These are phyloP conservation scores for crab-eating macaque (Macaca fascicularis) DNA, from an alignment of 2,113 vertebrate species.

Conservation along the genomic window DNA sequence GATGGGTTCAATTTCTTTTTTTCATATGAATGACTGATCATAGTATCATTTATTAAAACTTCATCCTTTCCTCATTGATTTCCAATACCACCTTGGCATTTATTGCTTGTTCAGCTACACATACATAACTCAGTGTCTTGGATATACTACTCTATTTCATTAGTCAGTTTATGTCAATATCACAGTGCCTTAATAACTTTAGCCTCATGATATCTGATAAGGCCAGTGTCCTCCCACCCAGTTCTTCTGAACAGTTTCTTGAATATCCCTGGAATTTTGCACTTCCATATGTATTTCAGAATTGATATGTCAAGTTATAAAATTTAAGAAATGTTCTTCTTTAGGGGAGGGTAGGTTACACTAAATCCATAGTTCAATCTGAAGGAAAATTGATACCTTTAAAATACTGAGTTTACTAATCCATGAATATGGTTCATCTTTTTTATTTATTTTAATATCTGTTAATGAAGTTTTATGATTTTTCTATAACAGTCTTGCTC, in stretches of 20 bases:
- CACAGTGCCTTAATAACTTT: background rate
- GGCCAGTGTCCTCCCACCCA: background rate
- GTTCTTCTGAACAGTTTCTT: background rate
- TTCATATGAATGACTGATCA: background rate
- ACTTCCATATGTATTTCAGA: background rate
- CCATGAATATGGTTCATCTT: background rate
- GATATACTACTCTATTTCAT: background rate
- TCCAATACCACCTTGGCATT: background rate
- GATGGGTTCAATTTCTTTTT: background rate
- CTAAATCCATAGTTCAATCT: background rate
- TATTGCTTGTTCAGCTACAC: background rate
- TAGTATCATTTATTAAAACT: background rate
- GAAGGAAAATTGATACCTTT: background rate
- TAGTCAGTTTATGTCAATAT: background rate
- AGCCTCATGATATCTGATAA: background rate
- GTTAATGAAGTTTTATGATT: background rate
- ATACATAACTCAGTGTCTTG: background rate
- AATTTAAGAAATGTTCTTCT: background rate
- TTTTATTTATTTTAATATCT: background rate
- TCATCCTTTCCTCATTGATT: background rate
- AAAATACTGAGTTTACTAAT: background rate
- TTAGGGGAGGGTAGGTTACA: background rate
- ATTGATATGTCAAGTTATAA: background rate
- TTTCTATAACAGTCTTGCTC: background rate
- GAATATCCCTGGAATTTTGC: background rate